Conservation (phyloP, 1,140 invertebrate genomes). For the Colletes latitarsis region DNA sequence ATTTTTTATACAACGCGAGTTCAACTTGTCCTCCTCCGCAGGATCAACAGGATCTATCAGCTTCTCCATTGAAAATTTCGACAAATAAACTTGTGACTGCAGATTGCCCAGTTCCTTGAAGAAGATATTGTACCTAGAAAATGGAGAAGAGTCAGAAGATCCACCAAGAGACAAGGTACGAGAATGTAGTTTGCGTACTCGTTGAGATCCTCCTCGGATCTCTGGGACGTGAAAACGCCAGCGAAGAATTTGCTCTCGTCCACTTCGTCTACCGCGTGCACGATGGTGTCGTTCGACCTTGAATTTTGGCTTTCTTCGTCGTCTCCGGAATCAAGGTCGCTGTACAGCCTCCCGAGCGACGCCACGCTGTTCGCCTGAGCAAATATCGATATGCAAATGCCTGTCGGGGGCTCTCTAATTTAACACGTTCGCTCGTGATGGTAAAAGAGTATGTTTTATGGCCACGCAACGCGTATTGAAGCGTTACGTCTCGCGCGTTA, state of each 20-base stretch:
- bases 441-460: background rate
- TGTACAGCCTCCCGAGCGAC: conserved; percentile 67
- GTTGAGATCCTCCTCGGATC: conserved; percentile 72
- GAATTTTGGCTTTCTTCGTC: conserved; percentile 66
- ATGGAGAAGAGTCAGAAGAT: background rate
- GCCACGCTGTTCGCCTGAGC: conserved; percentile 70
- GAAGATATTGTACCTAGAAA: conserved; percentile 80
- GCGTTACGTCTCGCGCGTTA: conserved; percentile 13
- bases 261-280: conserved; percentile 59
- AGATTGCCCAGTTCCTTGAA: conserved; percentile 82
- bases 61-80: conserved; percentile 21
- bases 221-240: conserved; percentile 72
- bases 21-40: conserved; percentile 49
- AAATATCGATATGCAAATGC: background rate
- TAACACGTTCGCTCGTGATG: too few species aligned
- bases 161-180: background rate
- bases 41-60: background rate
- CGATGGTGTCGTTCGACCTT: conserved; percentile 57
- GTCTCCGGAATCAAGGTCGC: conserved; percentile 72
- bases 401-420: too few species aligned
- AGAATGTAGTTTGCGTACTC: conserved; percentile 50
- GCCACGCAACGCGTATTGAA: background rate
- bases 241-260: conserved; percentile 77
- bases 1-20: background rate
- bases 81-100: conserved; percentile 74